Percentiles rank a stretch among this genome's conserved stretches.
Conservation (phyloP, 2,888 invertebrate genomes). For the Hirtodrosophila histrioides region DNA sequence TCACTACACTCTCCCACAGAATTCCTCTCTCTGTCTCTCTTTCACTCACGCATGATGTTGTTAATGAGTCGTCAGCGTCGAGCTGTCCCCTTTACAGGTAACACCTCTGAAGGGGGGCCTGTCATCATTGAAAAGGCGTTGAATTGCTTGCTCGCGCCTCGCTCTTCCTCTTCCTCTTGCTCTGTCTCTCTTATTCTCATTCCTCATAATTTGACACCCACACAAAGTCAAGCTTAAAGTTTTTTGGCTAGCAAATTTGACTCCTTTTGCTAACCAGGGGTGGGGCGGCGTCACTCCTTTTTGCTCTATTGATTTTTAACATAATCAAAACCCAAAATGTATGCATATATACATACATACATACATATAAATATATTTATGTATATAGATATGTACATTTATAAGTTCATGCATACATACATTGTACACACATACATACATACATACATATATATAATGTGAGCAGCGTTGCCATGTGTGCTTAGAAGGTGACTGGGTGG, state of each 20-base stretch:
- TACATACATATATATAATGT: slow-evolving; percentile 19
- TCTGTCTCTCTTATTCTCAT: slow-evolving; percentile 15
- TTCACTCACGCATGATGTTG: slow-evolving; percentile 30
- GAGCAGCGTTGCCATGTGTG: slow-evolving; percentile 58
- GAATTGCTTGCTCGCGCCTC: slow-evolving; percentile 45
- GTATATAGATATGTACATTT: slow-evolving; percentile 8
- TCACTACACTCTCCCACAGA: slow-evolving; percentile 9
- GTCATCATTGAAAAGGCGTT: slow-evolving; percentile 60
- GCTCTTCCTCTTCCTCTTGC: slow-evolving; percentile 16
- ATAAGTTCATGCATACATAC: slow-evolving; percentile 11
- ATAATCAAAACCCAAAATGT: slow-evolving; percentile 80
- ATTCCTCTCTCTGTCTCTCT: slow-evolving; percentile 11
- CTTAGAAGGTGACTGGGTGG: slow-evolving; percentile 40
- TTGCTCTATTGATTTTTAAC: slow-evolving; percentile 84
- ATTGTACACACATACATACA: background rate
- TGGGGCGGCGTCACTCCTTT: slow-evolving; percentile 73
- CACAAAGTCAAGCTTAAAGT: slow-evolving; percentile 43
- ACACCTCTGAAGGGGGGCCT: slow-evolving; percentile 54
- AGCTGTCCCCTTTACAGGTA: slow-evolving; percentile 40
- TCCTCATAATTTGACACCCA: slow-evolving; percentile 23
- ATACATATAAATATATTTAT: slow-evolving; percentile 45
- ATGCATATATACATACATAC: slow-evolving; percentile 55
- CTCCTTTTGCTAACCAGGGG: slow-evolving; percentile 13
- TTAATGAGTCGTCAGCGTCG: slow-evolving; percentile 62
- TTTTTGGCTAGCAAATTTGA: slow-evolving; percentile 33